Evolutionary conservation across 2,113 vertebrate genomes (phyloP), one percentile per base, ranked within the genome.

Genomic region (Onychostruthus taczanowskii): DNA sequence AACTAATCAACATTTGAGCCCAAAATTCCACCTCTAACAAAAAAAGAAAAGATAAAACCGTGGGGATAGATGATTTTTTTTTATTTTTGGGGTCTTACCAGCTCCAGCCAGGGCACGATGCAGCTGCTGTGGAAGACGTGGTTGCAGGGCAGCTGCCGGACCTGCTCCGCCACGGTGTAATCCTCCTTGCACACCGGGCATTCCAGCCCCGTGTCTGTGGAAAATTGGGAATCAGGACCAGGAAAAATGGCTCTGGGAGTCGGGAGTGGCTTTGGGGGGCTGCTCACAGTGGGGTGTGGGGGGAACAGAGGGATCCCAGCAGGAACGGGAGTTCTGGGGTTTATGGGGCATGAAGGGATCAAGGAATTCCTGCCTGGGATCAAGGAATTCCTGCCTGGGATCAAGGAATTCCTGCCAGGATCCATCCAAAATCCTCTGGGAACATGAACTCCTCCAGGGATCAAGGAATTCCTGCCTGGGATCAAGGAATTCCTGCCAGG

Each of bases 141-240:
- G 85, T 99, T 99, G 97, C 99, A 99, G 75, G 99, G 99, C 33
- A 99, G 96, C 97, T 99, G 99, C 96, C 99, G 98, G 67, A 99
- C 99, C 28, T 98, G 98, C 91, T 99, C 99, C 0, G 98, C 98
- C 13, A 98, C 96, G 0, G 96, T 27, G 68, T 99, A 99, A 96
- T 99, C 99, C 82, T 99, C 99, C 95, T 99, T 99, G 95, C 99
- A 99, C 49, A 99, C 99, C 1, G 99, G 99, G 92, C 99, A 99
- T 96, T 99, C 99, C 98, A 99, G 97, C 94, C 98, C 99, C 46
- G 93, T 98, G 83, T 99, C 99, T 88, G 76, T 1, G 0, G 64
- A 37, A 46, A 78, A 78, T 8, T 10, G 33, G 46, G 55, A 62
- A 53, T 56, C 23, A 75, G 28, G 6, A 7, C 24, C 15, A 23